Percentiles rank a stretch among this genome's conserved stretches.
Conservation (phyloP, 2,797 vertebrate species). For the Kryptopterus vitreolus region DNA sequence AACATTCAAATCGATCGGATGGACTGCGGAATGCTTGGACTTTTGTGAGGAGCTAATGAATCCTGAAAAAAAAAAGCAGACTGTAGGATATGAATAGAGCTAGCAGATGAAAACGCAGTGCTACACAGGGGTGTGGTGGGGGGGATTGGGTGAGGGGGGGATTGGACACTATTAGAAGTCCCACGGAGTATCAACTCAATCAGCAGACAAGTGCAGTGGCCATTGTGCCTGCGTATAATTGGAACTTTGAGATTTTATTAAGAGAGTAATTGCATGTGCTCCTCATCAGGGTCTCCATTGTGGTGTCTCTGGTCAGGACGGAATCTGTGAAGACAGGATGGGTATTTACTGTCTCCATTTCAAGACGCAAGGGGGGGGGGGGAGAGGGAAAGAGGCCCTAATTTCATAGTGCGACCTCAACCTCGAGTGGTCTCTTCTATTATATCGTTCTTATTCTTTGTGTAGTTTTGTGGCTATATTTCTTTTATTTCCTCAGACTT, state of each 20-base stretch:
- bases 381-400: constrained; percentile 52
- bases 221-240: constrained; percentile 76
- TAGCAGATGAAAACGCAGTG: constrained; percentile 36
- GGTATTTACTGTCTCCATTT: constrained; percentile 75
- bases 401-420: constrained; percentile 41
- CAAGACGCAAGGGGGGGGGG: constrained; percentile 59
- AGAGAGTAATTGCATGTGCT: constrained; percentile 80
- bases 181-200: constrained; percentile 77
- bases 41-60: constrained; percentile 52
- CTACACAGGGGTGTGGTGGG: not conserved
- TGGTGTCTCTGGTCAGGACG: constrained; percentile 71
- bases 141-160: too few species aligned
- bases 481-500: constrained; percentile 12
- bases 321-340: constrained; percentile 62
- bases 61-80: constrained; percentile 28
- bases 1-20: constrained; percentile 61
- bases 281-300: constrained; percentile 78
- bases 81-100: constrained; percentile 42
- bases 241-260: constrained; percentile 84
- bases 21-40: constrained; percentile 50
- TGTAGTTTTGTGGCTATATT: not conserved
- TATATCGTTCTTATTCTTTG: constrained; percentile 12
- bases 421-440: not conserved
- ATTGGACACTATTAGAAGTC: constrained; percentile 71
- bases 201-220: constrained; percentile 69